Evolutionary conservation across 2,888 invertebrate species (phyloP), one percentile per base, ranked within the genome.

Genomic region (Cantharis rustica): DNA sequence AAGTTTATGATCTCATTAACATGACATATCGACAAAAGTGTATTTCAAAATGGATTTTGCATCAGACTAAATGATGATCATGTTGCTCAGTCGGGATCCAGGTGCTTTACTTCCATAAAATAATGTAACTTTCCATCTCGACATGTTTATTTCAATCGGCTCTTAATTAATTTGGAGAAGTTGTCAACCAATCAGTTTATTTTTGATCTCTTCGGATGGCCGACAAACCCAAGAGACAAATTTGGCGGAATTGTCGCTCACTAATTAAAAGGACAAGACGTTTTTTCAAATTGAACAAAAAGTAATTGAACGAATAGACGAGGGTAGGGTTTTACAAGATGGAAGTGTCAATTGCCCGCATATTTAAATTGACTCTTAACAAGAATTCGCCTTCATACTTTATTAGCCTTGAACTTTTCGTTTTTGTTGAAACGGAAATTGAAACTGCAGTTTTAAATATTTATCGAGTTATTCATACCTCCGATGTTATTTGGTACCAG

Each of bases 341-440:
- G 47, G 47, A 47, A 47, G 47, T 47, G 47, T 47, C 47, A 66
- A 66, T 66, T 20, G 64, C 64, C 64, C 64, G 64, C 64, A 66
- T 66, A 66, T 66, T 66, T 66, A 66, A 23, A 66, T 66, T n/a
- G 64, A 66, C 64, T 66, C 16, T 66, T 66, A 66, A 47, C 47
- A 20, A 66, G 64, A 66, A 20, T 66, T 17, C 9, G 71, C 71
- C 66, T 68, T 68, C 20, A 75, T 75, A 71, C 64, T 69, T 64
- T 61, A 75, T 75, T 71, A 31, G 26, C 75, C 75, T 75, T 75
- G 75, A 75, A 75, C 75, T 71, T 69, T 68, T 20, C 61, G 26
- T 68, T 71, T 26, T 61, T 20, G 61, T 23, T 71, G 71, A 62
- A 71, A 68, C 75, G 75, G 75, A 75, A 75, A 75, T 75, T 71